Evolutionary conservation across 2,888 invertebrate species (phyloP), one percentile per base, ranked within the genome.

Genomic region (Chrysotoxum bicinctum): DNA sequence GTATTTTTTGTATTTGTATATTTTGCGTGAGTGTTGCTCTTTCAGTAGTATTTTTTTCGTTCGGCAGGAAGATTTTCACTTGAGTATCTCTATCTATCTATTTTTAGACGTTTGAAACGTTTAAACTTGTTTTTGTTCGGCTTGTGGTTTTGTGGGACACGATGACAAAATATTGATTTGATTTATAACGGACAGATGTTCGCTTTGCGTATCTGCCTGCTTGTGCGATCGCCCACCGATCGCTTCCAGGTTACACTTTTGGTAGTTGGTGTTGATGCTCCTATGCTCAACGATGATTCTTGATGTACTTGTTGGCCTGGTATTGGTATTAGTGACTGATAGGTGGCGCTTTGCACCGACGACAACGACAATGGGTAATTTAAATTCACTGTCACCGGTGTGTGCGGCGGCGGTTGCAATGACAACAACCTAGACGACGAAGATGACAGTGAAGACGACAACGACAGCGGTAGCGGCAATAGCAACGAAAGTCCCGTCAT

Each of bases 401-500:
- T 81, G 75, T 70, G 62, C 48, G 76, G 76, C 54, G 68, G 76
- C 68, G 69, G 76, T 64, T 76, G 76, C 68, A 85, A 73, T 73
- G 81, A 81, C 85, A 76, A 81, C 75, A 81, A 81, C 85, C 68
- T 77, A 68, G 76, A 81, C 81, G 70, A 69, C 40, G 43, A 70
- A 54, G 81, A 77, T 73, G 62, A 74, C 76, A 54, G 54, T 69
- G 78, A 78, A 43, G 62, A 73, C 73, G 76, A 74, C 73, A 70
- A 74, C 79, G 75, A 73, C 81, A 81, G 72, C 69, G 80, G 85
- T 81, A 76, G 77, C 76, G 81, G 81, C 73, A 85, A 81, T 81
- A 81, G 56, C 85, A 85, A 77, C 76, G 85, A 85, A 81, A 85
- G 73, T 85, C 81, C 85, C 85, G 85, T 85, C 85, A 85, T 85